Base-by-base conservation (phyloP, 2,888 invertebrate species). In the Netelia fuscicornis region DNA sequence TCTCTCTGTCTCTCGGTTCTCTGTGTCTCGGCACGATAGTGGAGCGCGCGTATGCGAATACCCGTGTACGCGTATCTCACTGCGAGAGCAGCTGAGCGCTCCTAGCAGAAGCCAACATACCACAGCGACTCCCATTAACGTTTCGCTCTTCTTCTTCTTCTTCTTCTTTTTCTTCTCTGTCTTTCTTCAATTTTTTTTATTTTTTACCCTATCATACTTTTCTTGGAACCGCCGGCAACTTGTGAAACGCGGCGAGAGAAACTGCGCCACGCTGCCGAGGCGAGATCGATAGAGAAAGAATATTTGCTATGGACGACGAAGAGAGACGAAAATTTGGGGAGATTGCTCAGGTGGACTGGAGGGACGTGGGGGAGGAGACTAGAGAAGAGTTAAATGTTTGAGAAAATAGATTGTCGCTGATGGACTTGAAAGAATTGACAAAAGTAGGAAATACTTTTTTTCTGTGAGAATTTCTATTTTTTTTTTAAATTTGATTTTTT, bases 61-160 rank as follows among this genome's bases (percentile, higher is more conserved):
- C 30, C 30, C 30, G 30, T 30, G 30, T 48, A 48, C 11, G 48
- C 13, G 48, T 11, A 48, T 11, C 48, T 30, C 30, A 6, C 13
- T 48, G 48, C 10, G 48, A 48, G 48, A 48, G 48, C 48, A 48
- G 48, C 48, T 48, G 48, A 48, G 48, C 48, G 30, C 5, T 30
- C 30, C 5, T 30, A 13, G 48, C 48, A 13, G 48, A 48, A 10
- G 13, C 11, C 48, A 48, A 48, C 10, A 48, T 48, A 48, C 48
- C 48, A 10, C 48, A 48, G 48, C 48, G 56, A 71, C 30, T 56
- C 56, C 56, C 71, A 58, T 71, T 71, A 71, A 71, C 71, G 71
- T 56, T 58, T 48, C 13, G 11, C 11, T 13, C 11, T 48, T 10
- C 11, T 13, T 13, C 48, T 60, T 75, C 23, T 25, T 25, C 60